Base-by-base conservation (phyloP, 1,140 invertebrate genomes). In the Helicoverpa zea region DNA sequence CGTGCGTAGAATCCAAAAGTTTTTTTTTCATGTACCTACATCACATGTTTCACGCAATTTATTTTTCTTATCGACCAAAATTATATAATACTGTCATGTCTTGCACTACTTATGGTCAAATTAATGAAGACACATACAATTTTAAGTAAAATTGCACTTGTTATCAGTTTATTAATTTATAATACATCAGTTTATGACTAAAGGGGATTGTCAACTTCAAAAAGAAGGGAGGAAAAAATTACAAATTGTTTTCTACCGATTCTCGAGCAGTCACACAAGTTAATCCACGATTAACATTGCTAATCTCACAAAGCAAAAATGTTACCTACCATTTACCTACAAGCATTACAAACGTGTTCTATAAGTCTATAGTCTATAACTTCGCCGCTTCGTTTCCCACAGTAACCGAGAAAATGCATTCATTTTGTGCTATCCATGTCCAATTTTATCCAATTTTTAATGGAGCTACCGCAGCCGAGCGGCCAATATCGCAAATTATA, bases 361-460 rank as follows among this genome's bases (percentile, higher is more conserved):
- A 23, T 1, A 23, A 43, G 35, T 35, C 35, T 43, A 7, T 5
- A 43, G 35, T 9, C n/a, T 30, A 30, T 51, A 72, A 52, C 51
- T 58, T 49, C 68, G 56, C 70, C 66, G 72, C 51, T 64, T 76
- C 68, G 68, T 78, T 82, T 85, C 81, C 79, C 82, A 82, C 78
- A 80, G 78, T 78, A 76, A 75, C 80, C 61, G 73, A 83, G 81
- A 86, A 83, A 83, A 84, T 83, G 74, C 85, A 83, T 84, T 83
- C 82, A 84, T 83, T 86, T 81, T 82, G 56, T 59, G 74, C 81
- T 83, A 84, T 84, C 83, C 84, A 86, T 89, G 84, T 81, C 84
- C 88, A 92, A 91, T 92, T 90, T 90, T 89, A 89, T 91, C 86
- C 87, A 87, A 91, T 91, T 90, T 88, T 88, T 92, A 92, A 92